Evolutionary conservation across 2,797 vertebrate species (phyloP), one percentile per base, ranked within the genome.

Genomic region (Gobionotothen gibberifrons): DNA sequence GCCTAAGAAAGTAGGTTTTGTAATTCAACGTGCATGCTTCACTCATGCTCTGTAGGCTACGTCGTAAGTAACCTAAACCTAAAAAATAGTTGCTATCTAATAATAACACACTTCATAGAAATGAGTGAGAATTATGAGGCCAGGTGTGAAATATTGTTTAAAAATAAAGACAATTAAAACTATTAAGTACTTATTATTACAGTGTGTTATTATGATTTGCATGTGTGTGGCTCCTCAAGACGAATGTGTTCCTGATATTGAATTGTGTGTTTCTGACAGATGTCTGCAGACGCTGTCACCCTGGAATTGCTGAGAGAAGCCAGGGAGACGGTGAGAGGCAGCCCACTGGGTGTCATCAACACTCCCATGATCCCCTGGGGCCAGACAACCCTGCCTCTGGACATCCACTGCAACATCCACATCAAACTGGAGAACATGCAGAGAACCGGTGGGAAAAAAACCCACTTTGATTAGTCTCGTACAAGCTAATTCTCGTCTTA

Each of bases 381-480:
- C 49, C 93, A 93, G 80, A 95, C 93, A 21, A 85, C 91, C 13
- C 75, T 96, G 53, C 90, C 92, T 3, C 82, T 85, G 16, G 58
- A 62, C 48, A 10, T 76, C 46, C 17, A 60, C 74, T 88, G 91
- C 82, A 87, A 86, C 43, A 62, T 94, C 66, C 81, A 93, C 55
- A 81, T 96, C 68, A 96, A 95, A 81, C 80, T 96, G 79, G 94
- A 95, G 84, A 95, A 95, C 93, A 90, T 96, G 94, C 95, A 96
- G 85, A 90, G 69, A 68, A 95, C 93, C 0, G 95, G 94, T 95
- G 0, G 9, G 89, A 78, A 14, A 3, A 29, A 26, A 26, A 29
- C 44, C 11, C 32, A 10, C 43, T 22, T 36, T 15, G 2, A 54
- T 13, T 64, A 5, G 7, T 13, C 15, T 63, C 15, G 26, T 22